Percentiles rank a stretch among this genome's conserved stretches.
These are phyloP conservation scores for Drosophila melanica DNA, from an alignment of 1,140 invertebrate genomes.

Conservation along the genomic window DNA sequence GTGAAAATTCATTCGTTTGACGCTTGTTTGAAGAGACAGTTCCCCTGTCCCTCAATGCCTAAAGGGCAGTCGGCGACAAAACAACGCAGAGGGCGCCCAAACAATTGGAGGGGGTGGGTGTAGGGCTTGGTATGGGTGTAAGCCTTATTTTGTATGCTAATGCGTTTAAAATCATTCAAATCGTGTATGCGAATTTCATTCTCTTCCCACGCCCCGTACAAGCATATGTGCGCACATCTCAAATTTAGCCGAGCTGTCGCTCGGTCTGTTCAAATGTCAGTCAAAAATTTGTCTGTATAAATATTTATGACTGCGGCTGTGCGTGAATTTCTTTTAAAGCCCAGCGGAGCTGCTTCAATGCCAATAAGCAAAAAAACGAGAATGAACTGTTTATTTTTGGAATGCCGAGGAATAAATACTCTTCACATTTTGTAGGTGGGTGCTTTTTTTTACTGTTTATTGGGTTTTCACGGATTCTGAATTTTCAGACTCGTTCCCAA, in stretches of 20 bases:
- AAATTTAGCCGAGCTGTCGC: conserved; percentile 15
- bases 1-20: conserved; percentile 48
- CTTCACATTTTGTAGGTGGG: too few relatives aligned
- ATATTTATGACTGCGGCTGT: conserved; percentile 63
- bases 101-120: neutral
- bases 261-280: conserved; percentile 14
- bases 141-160: conserved; percentile 62
- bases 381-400: too few relatives aligned
- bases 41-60: neutral
- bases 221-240: conserved; percentile 12
- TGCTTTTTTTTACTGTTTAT: too few relatives aligned
- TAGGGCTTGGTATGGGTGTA: neutral
- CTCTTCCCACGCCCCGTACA: neutral
- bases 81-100: too few relatives aligned
- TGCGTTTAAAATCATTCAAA: conserved; percentile 73
- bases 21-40: conserved; percentile 13
- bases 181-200: conserved; percentile 26
- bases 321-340: conserved; percentile 48
- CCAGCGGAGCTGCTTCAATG: conserved; percentile 1
- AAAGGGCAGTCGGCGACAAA: too few relatives aligned
- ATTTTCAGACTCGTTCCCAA: too few relatives aligned
- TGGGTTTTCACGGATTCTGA: too few relatives aligned
- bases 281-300: conserved; percentile 46
- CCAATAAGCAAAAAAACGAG: conserved; percentile 8
- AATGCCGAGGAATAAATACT: neutral